Conservation (phyloP, 2,888 invertebrate genomes). For the Diaprepes abbreviatus region DNA sequence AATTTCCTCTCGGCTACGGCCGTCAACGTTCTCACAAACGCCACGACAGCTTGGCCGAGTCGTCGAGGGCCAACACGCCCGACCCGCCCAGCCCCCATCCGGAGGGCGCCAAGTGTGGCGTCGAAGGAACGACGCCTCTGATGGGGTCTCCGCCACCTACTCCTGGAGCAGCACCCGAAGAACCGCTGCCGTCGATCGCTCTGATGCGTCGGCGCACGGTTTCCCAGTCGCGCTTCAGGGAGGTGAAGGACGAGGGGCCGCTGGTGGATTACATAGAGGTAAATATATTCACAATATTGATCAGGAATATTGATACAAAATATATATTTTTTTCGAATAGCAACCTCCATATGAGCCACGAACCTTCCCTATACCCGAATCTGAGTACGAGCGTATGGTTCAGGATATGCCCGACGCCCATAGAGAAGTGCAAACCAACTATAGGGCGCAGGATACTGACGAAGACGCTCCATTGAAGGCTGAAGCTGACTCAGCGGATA, state of each 20-base stretch:
- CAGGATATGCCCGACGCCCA: constrained; percentile 70
- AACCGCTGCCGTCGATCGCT: constrained; percentile 57
- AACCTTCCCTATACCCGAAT: constrained; percentile 81
- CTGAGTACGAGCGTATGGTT: constrained; percentile 76
- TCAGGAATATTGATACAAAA: too few relatives aligned
- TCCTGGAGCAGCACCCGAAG: constrained; percentile 32
- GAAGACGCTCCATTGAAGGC: constrained; percentile 25
- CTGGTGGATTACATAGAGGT: constrained; percentile 60
- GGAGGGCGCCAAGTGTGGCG: constrained; percentile 30
- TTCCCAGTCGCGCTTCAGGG: constrained; percentile 68
- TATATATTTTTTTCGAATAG: too few relatives aligned
- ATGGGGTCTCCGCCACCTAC: constrained; percentile 65
- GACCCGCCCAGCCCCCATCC: constrained; percentile 74
- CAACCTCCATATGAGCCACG: constrained; percentile 83
- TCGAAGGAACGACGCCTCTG: constrained; percentile 65
- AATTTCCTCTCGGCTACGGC: constrained; percentile 64
- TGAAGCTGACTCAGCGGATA: constrained; percentile 61
- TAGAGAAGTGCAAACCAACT: constrained; percentile 62
- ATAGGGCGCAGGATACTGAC: constrained; percentile 60
- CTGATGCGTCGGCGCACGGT: constrained; percentile 68
- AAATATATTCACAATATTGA: too few relatives aligned
- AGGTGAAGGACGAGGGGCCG: constrained; percentile 59
- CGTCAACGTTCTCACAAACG: constrained; percentile 75
- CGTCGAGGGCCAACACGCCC: constrained; percentile 82
- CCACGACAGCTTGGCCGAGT: constrained; percentile 77